phyloP scores from a whole-genome alignment of 2,113 vertebrate genomes.

The Phalacrocorax pelagicus region DNA sequence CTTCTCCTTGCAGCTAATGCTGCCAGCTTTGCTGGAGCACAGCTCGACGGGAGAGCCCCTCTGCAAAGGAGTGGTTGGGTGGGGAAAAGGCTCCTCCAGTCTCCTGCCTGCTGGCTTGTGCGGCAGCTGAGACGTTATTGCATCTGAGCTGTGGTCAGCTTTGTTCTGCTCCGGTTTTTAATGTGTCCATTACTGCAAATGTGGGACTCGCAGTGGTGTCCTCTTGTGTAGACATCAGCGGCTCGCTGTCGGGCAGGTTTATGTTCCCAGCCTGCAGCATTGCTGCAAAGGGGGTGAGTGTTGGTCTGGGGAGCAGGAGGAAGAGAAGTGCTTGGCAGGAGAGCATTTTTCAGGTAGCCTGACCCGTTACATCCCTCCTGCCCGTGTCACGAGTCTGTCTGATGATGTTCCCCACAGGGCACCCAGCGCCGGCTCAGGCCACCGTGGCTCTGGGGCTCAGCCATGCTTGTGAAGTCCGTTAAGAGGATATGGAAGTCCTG shows the following conservation, averaged over 20 bases:
- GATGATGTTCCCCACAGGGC: neutral
- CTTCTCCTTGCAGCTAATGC: neutral
- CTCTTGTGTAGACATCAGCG: neutral
- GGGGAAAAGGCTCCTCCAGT: neutral
- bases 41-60: neutral
- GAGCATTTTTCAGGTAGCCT: neutral
- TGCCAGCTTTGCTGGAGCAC: neutral
- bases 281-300: neutral
- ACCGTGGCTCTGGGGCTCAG: neutral
- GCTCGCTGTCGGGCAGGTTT: accelerated
- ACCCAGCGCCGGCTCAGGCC: neutral
- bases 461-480: neutral
- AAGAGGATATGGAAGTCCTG: neutral
- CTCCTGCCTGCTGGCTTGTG: neutral
- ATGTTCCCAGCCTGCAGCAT: neutral
- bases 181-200: neutral
- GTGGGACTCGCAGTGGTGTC: accelerated
- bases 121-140: neutral
- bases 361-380: neutral
- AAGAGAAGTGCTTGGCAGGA: neutral
- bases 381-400: neutral
- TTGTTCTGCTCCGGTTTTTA: neutral
- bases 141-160: neutral
- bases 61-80: neutral
- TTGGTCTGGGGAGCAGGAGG: neutral